These are phyloP conservation scores for Leptinotarsa rubiginosa DNA, from an alignment of 2,888 invertebrate genomes.

Conservation along the genomic window DNA sequence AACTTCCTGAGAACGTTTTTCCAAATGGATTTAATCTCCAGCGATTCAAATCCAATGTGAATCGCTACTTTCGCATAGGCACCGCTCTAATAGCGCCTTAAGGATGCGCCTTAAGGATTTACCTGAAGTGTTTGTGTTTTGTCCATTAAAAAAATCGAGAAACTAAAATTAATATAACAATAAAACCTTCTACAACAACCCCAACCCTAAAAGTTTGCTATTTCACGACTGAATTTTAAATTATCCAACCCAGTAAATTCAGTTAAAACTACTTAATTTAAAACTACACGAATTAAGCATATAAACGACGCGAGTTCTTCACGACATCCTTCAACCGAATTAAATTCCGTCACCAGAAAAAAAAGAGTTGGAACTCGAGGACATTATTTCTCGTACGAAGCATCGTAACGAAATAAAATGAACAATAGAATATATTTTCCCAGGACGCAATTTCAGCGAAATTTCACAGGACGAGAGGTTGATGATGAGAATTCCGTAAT, in stretches of 20 bases:
- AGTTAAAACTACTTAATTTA: slow-evolving; percentile 19
- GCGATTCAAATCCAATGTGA: no score
- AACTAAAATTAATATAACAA: no score
- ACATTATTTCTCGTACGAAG: slow-evolving; percentile 31
- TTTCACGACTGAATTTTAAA: slow-evolving; percentile 10
- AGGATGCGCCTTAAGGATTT: no score
- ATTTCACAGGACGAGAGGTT: slow-evolving; percentile 13
- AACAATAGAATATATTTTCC: slow-evolving; percentile 31
- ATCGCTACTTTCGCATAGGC: no score
- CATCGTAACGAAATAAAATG: slow-evolving; percentile 28
- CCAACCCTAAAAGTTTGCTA: not conserved
- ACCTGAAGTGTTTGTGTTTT: no score
- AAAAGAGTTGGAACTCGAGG: slow-evolving; percentile 21
- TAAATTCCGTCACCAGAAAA: slow-evolving; percentile 17
- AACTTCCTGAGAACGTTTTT: no score
- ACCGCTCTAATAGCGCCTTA: no score
- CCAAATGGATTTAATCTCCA: no score
- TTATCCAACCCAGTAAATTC: slow-evolving; percentile 22
- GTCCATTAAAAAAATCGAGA: no score
- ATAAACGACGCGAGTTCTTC: slow-evolving; percentile 20
- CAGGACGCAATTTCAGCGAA: slow-evolving; percentile 25
- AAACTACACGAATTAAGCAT: slow-evolving; percentile 25
- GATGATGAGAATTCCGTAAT: no score
- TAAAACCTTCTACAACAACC: not conserved
- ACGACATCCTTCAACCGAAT: slow-evolving; percentile 19